A percentile compares a stretch with the other conserved stretches of the same genome.
These are phyloP conservation scores for Auanema freiburgensis DNA, from an alignment of 2,888 invertebrate genomes.

Conservation along the genomic window DNA sequence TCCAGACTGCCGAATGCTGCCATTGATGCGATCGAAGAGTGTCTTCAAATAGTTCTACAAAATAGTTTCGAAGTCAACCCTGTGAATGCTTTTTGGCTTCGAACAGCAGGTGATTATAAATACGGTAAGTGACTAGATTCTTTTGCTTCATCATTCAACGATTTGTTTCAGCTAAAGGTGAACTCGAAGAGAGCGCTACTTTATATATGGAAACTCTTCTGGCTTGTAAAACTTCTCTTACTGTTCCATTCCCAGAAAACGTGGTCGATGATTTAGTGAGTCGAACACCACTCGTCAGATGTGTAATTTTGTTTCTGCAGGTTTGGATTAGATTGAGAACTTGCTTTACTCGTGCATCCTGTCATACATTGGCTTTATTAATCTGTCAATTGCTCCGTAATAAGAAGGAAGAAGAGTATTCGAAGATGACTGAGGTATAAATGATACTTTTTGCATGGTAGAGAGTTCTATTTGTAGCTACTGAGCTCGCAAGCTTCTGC, in stretches of 20 bases:
- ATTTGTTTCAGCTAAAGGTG: slow-evolving; percentile 11
- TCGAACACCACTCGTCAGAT: not conserved
- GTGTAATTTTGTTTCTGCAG: slow-evolving; percentile 7
- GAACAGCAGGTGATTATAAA: slow-evolving; percentile 19
- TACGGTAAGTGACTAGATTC: slow-evolving; percentile 10
- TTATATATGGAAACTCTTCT: slow-evolving; percentile 14
- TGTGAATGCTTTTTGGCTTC: slow-evolving; percentile 12
- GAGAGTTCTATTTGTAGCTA: not conserved
- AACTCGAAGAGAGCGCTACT: slow-evolving; percentile 11
- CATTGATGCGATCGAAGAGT: slow-evolving; percentile 11
- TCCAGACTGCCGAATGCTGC: not conserved
- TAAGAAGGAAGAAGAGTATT: slow-evolving; percentile 1
- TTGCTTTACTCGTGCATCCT: slow-evolving; percentile 6
- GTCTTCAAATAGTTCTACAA: slow-evolving; percentile 7
- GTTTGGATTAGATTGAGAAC: slow-evolving; percentile 15
- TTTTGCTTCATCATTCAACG: not conserved
- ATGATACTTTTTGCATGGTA: not conserved
- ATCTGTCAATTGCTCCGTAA: slow-evolving; percentile 12
- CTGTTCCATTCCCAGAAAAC: slow-evolving; percentile 11
- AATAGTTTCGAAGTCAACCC: slow-evolving; percentile 12
- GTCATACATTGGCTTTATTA: slow-evolving; percentile 16
- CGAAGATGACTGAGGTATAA: slow-evolving; percentile 1
- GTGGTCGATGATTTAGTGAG: slow-evolving; percentile 16
- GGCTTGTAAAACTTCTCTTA: not conserved
- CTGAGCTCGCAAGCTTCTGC: not conserved